A percentile compares a stretch with the other conserved stretches of the same genome.
Evolutionary conservation across 92 coral and sea anemone species (phyloP).

Genomic region (Siderastrea radians): DNA sequence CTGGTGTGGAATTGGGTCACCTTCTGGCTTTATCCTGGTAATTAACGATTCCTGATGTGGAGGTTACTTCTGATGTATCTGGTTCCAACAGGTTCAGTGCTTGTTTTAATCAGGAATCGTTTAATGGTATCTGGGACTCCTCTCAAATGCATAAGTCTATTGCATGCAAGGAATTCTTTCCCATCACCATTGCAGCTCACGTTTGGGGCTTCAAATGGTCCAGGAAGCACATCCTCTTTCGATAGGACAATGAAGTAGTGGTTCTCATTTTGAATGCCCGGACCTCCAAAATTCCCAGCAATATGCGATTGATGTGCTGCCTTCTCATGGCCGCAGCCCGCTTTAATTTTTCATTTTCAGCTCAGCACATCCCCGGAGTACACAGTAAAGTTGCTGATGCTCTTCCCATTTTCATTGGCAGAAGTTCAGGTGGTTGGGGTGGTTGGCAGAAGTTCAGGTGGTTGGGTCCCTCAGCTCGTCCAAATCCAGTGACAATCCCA

Average conservation of each 20-base stretch:
- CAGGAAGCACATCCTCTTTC: conserved; percentile 27
- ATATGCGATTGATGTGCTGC: conserved; percentile 57
- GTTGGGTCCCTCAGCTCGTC: too few species aligned
- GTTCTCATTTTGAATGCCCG: conserved; percentile 51
- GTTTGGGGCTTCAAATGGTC: conserved; percentile 42
- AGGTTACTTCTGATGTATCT: conserved; percentile 6
- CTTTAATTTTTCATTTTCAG: conserved; percentile 15
- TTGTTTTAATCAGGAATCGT: not conserved
- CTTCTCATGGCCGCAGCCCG: conserved; percentile 31
- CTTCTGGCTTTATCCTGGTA: conserved; percentile 27
- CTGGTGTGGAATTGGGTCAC: not conserved
- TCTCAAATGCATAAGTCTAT: conserved; percentile 8
- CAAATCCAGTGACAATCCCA: too few species aligned
- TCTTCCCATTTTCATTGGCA: too few species aligned
- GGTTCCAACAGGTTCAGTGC: conserved; percentile 31
- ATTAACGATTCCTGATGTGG: not conserved
- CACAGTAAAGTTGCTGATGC: conserved; percentile 40
- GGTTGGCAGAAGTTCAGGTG: too few species aligned
- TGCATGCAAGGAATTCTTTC: conserved; percentile 47
- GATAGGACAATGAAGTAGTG: conserved; percentile 58
- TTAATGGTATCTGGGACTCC: too few species aligned
- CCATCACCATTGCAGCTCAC: conserved; percentile 50
- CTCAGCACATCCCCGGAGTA: conserved; percentile 49
- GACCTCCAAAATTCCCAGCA: conserved; percentile 36
- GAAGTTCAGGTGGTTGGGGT: too few species aligned